These are phyloP conservation scores for Anguilla megastoma DNA, from an alignment of 2,797 vertebrate species.

Conservation along the genomic window DNA sequence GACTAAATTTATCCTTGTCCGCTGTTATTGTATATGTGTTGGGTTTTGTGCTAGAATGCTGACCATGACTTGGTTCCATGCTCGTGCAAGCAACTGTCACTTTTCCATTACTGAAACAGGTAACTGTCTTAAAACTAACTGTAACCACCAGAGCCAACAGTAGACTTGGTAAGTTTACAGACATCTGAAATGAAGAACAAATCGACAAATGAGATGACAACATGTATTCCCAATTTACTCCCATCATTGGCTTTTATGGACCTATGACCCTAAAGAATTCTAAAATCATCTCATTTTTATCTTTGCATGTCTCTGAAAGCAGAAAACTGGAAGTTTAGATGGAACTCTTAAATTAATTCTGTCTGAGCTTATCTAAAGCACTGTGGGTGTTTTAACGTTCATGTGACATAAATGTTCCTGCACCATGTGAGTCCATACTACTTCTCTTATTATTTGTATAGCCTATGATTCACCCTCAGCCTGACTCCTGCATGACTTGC, in stretches of 20 bases:
- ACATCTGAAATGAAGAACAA: slow-evolving; percentile 59
- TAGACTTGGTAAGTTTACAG: slow-evolving; percentile 36
- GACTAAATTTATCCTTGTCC: slow-evolving; percentile 66
- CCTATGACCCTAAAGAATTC: not conserved
- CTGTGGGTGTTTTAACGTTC: not conserved
- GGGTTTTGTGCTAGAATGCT: slow-evolving; percentile 54
- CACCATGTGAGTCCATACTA: not conserved
- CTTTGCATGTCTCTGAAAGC: not conserved
- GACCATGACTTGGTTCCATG: slow-evolving; percentile 75
- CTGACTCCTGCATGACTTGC: not conserved
- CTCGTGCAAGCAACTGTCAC: slow-evolving; percentile 67
- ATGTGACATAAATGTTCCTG: not conserved
- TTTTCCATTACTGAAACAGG: slow-evolving; percentile 69
- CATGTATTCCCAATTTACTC: not conserved
- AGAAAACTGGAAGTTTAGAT: not conserved
- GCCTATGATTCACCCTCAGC: not conserved
- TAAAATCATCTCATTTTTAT: not conserved
- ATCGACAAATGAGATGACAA: not conserved
- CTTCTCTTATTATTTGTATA: not conserved
- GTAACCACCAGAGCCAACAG: slow-evolving; percentile 49
- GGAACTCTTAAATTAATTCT: not conserved
- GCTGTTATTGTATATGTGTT: slow-evolving; percentile 66
- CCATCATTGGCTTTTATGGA: not conserved
- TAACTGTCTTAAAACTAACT: slow-evolving; percentile 43
- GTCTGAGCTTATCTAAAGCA: not conserved